Base-by-base conservation (phyloP, 2,888 invertebrate genomes). In the Lochmaea crataegi region DNA sequence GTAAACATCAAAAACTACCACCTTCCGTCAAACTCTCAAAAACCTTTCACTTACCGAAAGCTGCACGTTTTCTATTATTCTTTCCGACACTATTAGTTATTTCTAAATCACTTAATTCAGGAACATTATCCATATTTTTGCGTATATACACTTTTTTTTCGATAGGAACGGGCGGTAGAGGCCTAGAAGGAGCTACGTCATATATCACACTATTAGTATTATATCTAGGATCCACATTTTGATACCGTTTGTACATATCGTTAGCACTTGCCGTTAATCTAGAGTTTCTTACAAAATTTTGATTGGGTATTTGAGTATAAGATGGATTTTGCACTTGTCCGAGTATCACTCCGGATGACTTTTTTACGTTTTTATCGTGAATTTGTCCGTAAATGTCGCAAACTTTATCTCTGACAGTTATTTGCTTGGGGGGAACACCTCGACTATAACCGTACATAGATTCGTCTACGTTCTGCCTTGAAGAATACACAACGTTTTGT, bases 21-120 rank as follows among this genome's bases (percentile, higher is more conserved):
- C 63, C 79, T 78, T 77, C 81, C 80, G 79, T 79, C 78, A 77
- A 80, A 78, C 65, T 78, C 78, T 71, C 76, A 74, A 74, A 76
- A 58, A 60, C 45, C 45, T 45, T 45, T 83, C 78, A 84, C 83
- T 84, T 83, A 82, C 84, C 84, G 74, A 82, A 82, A 58, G 81
- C 75, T 72, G 79, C 79, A 61, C 80, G 77, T 76, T 81, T 81
- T 77, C 82, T 83, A 74, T n/a, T n/a, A n/a, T 77, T 81, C 81
- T 80, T 86, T 85, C 78, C 82, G 85, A 77, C 87, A 90, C 85
- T 79, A 86, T 91, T 86, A 80, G 92, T 92, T 78, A 91, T 88
- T 81, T 92, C 92, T 73, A 93, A 90, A 86, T 93, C 93, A 5
- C 92, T 92, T 83, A 93, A 93, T 56, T 92, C 92, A 84, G 93